These are phyloP conservation scores for Streptopelia turtur DNA, from an alignment of 2,797 vertebrate species.

Conservation along the genomic window DNA sequence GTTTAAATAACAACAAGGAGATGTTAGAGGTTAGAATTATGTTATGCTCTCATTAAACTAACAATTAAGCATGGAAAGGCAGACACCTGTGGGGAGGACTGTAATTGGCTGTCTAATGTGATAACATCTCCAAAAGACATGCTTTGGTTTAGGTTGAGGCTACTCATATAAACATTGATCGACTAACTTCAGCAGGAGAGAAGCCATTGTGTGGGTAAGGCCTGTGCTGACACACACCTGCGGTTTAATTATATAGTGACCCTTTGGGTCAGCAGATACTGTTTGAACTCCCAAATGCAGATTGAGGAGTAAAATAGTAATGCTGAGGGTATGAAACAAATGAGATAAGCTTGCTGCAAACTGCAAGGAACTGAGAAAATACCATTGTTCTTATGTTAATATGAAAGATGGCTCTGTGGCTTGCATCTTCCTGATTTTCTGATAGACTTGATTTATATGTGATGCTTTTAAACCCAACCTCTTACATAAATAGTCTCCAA, in stretches of 20 bases:
- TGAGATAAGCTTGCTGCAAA: background rate
- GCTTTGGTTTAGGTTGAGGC: background rate
- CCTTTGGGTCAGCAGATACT: background rate
- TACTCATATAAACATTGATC: background rate
- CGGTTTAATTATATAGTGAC: background rate
- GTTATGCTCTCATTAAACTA: slow-evolving; percentile 7
- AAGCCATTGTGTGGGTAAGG: background rate
- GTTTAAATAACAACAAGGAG: background rate
- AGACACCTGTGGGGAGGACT: background rate
- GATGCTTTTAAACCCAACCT: background rate
- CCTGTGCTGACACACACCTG: background rate
- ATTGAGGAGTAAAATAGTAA: slow-evolving; percentile 4
- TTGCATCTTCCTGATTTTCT: background rate
- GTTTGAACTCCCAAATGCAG: background rate
- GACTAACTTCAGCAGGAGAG: background rate
- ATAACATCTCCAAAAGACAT: background rate
- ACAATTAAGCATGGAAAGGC: slow-evolving; percentile 1
- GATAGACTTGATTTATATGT: background rate
- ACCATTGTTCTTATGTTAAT: background rate
- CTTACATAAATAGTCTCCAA: background rate
- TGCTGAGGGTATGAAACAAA: background rate
- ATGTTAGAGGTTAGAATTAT: background rate
- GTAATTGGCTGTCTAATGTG: background rate
- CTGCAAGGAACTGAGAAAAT: background rate
- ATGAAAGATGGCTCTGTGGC: background rate